phyloP scores from a whole-genome alignment of 1,140 invertebrate species.

The Trigoniulus corallinus region DNA sequence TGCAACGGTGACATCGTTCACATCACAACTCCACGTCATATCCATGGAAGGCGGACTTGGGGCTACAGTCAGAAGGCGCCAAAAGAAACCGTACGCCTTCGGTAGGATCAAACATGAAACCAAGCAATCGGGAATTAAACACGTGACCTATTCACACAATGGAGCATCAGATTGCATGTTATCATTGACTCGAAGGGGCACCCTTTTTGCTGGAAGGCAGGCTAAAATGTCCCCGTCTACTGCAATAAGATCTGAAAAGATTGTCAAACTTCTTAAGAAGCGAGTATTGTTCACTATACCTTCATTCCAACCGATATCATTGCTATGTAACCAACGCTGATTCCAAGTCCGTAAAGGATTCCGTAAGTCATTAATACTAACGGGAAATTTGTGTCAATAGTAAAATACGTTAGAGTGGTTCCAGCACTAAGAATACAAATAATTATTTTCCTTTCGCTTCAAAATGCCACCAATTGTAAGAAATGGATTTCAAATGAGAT shows the following conservation, averaged over 20 bases:
- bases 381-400: slow-evolving; percentile 16
- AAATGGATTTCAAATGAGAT: background rate
- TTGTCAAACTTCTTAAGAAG: background rate
- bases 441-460: background rate
- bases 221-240: background rate
- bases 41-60: no score
- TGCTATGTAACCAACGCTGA: slow-evolving; percentile 26
- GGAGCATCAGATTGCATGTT: no score
- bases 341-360: slow-evolving; percentile 25
- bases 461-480: background rate
- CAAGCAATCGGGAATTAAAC: background rate
- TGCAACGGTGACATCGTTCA: no score
- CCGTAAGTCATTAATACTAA: slow-evolving; percentile 21
- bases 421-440: slow-evolving; percentile 18
- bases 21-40: no score
- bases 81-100: background rate
- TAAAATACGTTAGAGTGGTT: slow-evolving; percentile 23
- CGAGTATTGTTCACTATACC: slow-evolving; percentile 15
- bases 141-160: no score
- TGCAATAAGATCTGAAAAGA: background rate
- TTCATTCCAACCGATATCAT: slow-evolving; percentile 28
- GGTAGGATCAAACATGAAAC: background rate
- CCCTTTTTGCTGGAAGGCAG: no score
- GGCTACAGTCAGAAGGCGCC: background rate
- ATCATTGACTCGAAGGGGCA: background rate